Evolutionary conservation across 2,888 invertebrate species (phyloP).

Genomic region (Asteroscopus sphinx): DNA sequence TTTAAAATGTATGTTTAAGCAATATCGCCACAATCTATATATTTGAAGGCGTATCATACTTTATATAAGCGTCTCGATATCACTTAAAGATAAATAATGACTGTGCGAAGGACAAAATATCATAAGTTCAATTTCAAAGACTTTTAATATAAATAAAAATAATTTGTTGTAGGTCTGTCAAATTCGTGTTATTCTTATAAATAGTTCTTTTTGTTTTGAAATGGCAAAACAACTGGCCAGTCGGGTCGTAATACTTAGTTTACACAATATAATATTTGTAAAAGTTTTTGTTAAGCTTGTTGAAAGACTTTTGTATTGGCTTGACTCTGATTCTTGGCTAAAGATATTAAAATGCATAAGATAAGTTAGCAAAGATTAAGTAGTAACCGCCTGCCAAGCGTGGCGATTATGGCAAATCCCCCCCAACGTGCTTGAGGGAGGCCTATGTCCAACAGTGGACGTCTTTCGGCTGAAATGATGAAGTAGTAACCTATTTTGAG

Average conservation of each 20-base stretch:
- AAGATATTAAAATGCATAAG: no score
- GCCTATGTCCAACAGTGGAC: no score
- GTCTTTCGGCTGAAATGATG: no score
- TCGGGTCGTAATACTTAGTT: no score
- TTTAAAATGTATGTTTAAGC: no score
- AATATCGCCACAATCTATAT: neutral
- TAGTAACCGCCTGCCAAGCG: no score
- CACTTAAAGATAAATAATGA: constrained; percentile 4
- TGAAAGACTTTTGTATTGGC: neutral
- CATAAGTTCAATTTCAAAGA: constrained; percentile 11
- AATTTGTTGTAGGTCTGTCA: constrained; percentile 21
- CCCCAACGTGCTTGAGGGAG: no score
- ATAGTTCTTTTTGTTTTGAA: constrained; percentile 13
- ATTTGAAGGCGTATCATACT: no score
- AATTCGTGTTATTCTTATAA: constrained; percentile 5
- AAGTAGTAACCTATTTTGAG: no score
- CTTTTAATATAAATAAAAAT: constrained; percentile 18
- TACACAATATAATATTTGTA: constrained; percentile 13
- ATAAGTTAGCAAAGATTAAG: no score
- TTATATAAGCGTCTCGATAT: neutral
- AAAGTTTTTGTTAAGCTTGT: constrained; percentile 16
- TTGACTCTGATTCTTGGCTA: no score
- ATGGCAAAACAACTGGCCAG: constrained; percentile 9
- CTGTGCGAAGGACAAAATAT: constrained; percentile 2
- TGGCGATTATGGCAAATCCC: no score